phyloP scores from a whole-genome alignment of 2,888 invertebrate genomes.

The Eupithecia centaureata region DNA sequence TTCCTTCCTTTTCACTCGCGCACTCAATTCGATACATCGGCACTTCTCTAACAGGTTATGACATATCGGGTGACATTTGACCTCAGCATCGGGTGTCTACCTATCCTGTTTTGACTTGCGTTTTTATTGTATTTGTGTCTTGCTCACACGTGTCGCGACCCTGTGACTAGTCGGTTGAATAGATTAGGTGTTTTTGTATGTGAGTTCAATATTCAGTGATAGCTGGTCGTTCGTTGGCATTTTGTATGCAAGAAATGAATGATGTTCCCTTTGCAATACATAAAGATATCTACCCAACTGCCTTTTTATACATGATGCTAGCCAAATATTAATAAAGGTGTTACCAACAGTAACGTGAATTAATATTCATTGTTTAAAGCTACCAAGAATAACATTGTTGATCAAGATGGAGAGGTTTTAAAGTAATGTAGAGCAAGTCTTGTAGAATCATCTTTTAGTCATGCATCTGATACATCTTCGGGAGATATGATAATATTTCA shows the following conservation, averaged over 20 bases:
- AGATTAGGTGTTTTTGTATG: slow-evolving; percentile 82
- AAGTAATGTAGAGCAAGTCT: too few species aligned
- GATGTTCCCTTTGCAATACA: slow-evolving; percentile 47
- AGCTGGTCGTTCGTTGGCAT: slow-evolving; percentile 72
- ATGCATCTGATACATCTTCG: too few species aligned
- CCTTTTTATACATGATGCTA: not conserved
- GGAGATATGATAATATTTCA: too few species aligned
- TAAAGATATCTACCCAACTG: not conserved
- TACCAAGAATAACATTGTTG: not conserved
- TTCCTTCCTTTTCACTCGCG: slow-evolving; percentile 65
- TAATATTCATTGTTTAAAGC: not conserved
- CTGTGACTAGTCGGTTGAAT: slow-evolving; percentile 80
- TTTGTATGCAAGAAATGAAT: slow-evolving; percentile 69
- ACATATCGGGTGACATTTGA: slow-evolving; percentile 82
- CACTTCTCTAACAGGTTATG: slow-evolving; percentile 80
- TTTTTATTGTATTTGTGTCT: slow-evolving; percentile 61
- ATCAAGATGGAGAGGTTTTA: too few species aligned
- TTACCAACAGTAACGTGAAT: not conserved
- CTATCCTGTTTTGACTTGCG: slow-evolving; percentile 65
- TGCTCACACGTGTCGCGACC: slow-evolving; percentile 76
- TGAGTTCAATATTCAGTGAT: slow-evolving; percentile 82
- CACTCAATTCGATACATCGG: slow-evolving; percentile 52
- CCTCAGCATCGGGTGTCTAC: slow-evolving; percentile 67
- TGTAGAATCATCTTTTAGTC: too few species aligned
- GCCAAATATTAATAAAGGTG: not conserved